Conservation (phyloP, 2,113 vertebrate genomes). For the Orycteropus afer region DNA sequence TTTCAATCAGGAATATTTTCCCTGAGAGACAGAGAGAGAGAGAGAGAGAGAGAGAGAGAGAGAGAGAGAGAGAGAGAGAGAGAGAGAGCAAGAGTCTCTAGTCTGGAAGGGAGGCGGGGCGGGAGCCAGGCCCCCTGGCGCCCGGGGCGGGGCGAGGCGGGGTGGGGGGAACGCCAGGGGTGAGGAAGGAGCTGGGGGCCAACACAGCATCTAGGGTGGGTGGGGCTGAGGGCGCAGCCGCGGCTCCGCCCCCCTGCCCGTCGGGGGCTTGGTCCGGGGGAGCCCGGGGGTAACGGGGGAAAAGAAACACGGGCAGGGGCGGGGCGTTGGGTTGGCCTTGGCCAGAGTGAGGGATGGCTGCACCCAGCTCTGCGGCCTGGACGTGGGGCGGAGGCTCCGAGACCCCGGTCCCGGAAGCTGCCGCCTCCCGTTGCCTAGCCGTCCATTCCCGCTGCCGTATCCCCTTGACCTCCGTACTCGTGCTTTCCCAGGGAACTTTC, state of each 20-base stretch:
- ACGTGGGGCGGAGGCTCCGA: background rate
- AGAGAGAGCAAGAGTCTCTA: no score
- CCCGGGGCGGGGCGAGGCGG: background rate
- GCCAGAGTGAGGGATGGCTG: rapidly evolving
- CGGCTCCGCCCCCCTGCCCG: background rate
- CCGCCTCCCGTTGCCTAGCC: background rate
- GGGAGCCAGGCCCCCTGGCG: background rate
- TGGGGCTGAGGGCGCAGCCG: rapidly evolving
- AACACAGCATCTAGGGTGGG: background rate
- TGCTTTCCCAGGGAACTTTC: conserved; percentile 27
- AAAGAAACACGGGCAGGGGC: no score
- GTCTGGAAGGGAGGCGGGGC: background rate
- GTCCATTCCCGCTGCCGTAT: background rate
- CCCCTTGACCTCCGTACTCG: rapidly evolving
- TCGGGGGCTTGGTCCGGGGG: background rate
- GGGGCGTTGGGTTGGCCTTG: background rate
- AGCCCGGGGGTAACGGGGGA: rapidly evolving
- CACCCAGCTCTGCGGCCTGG: rapidly evolving
- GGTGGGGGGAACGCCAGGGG: background rate
- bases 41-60: no score
- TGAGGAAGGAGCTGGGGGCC: background rate
- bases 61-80: no score
- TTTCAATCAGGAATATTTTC: background rate
- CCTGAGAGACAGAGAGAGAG: background rate
- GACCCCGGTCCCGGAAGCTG: background rate